A percentile compares a stretch with the other conserved stretches of the same genome.
Evolutionary conservation across 2,113 vertebrate species (phyloP).

Genomic region (Gadus macrocephalus): DNA sequence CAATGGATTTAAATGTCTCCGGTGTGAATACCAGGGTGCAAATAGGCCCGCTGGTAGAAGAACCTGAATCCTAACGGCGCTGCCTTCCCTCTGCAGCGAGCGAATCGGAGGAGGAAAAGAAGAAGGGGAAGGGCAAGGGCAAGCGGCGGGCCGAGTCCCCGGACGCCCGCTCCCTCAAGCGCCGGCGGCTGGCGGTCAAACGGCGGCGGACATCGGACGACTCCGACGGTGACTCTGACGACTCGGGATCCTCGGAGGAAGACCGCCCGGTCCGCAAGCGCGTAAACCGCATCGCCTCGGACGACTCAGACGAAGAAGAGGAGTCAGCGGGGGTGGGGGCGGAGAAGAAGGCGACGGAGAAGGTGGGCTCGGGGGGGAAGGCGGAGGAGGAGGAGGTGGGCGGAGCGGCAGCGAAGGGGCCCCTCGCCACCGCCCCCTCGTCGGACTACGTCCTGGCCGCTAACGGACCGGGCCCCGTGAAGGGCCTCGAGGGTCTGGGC

Average conservation of each 20-base stretch:
- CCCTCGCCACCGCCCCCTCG: slow-evolving; percentile 43
- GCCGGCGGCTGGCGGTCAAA: slow-evolving; percentile 58
- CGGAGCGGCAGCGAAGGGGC: slow-evolving; percentile 79
- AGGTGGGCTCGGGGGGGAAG: slow-evolving; percentile 20
- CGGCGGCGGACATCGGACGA: slow-evolving; percentile 68
- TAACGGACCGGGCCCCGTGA: slow-evolving; percentile 86
- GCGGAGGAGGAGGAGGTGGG: slow-evolving; percentile 65
- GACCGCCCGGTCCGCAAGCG: slow-evolving; percentile 85
- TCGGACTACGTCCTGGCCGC: slow-evolving; percentile 80
- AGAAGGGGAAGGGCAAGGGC: slow-evolving; percentile 59
- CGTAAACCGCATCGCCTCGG: slow-evolving; percentile 89
- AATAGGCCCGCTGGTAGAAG: too few relatives aligned
- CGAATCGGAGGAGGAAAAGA: slow-evolving; percentile 62
- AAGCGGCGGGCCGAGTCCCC: slow-evolving; percentile 70
- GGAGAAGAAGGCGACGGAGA: slow-evolving; percentile 1
- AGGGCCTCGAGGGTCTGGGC: slow-evolving; percentile 73
- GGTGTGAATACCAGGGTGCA: too few relatives aligned
- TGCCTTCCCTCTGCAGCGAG: neutral
- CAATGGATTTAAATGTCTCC: too few relatives aligned
- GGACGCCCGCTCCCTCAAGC: slow-evolving; percentile 58
- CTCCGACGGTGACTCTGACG: slow-evolving; percentile 64
- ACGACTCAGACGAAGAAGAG: slow-evolving; percentile 72
- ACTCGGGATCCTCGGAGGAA: slow-evolving; percentile 64
- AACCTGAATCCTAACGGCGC: neutral
- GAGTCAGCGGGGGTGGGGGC: slow-evolving; percentile 41